Evolutionary conservation across 2,113 vertebrate genomes (phyloP), one percentile per base, ranked within the genome.

Genomic region (Dipodomys spectabilis): DNA sequence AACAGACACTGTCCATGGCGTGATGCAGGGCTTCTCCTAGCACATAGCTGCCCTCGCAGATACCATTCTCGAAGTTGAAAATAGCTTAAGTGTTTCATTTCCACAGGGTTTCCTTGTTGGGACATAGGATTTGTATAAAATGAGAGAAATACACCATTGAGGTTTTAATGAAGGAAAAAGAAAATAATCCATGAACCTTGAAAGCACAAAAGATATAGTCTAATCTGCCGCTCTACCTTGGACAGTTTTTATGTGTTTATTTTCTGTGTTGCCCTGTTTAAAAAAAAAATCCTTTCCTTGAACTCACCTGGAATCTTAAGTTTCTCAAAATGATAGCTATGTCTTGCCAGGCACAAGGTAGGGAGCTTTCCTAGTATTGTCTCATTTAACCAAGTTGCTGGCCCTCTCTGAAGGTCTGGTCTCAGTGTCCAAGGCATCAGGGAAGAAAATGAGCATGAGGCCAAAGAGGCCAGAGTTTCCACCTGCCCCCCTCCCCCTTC

Each of bases 281-380:
- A 57, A 82, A 28, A 64, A 90, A 87, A 92, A 71, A 35, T 44
- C 49, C 35, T 90, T 86, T 86, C 44, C 81, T 81, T 86, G 30
- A 87, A 71, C 32, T 82, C 11, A 20, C 39, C 86, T 68, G 35
- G 82, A 81, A 74, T 64, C 90, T 49, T 30, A 53, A 49, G 10
- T 88, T 68, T 86, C 35, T 72, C 88, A 39, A 79, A 60, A 74
- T 65, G 62, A 91, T 49, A 81, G 68, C 82, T 35, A 5, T 85
- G 64, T 64, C 77, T 67, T 49, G 32, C 62, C 64, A 15, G 94
- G 62, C 19, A 6, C 13, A 0, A 27, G 69, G n/a, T 28, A 12
- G 57, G 64, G 68, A 65, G 75, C 79, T 82, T 77, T 69, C 72
- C 64, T 20, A 77, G 57, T 2, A 2, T 65, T 57, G n/a, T 86